A percentile compares a stretch with the other conserved stretches of the same genome.
Evolutionary conservation across 1,140 invertebrate genomes (phyloP).

Genomic region (Pissodes strobi): DNA sequence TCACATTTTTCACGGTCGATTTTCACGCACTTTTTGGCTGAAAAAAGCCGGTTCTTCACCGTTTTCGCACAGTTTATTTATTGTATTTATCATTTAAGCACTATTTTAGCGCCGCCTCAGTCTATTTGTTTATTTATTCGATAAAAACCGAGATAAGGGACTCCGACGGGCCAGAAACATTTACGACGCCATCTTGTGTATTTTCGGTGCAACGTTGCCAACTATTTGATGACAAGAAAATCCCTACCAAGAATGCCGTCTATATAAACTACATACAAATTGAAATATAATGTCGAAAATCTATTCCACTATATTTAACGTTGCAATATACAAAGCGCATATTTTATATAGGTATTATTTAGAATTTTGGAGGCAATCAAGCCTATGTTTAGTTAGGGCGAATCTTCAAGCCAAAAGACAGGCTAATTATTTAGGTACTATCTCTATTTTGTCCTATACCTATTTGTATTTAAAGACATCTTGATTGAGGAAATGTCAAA

Average conservation of each 20-base stretch:
- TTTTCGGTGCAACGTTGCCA: constrained; percentile 24
- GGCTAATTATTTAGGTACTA: too few relatives aligned
- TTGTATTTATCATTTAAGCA: constrained; percentile 26
- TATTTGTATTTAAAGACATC: too few relatives aligned
- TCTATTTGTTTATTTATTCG: constrained; percentile 35
- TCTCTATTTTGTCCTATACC: too few relatives aligned
- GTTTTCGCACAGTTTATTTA: constrained; percentile 9
- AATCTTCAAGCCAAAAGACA: too few relatives aligned
- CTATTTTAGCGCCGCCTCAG: constrained; percentile 10
- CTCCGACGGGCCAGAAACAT: constrained; percentile 15
- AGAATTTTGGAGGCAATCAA: too few relatives aligned
- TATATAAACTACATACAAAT: constrained; percentile 1
- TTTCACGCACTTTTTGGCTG: constrained; percentile 32
- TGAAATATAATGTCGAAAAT: too few relatives aligned
- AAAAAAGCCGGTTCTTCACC: constrained; percentile 1
- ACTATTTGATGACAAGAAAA: not conserved
- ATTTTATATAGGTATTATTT: too few relatives aligned
- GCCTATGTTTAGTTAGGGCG: too few relatives aligned
- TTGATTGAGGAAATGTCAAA: too few relatives aligned
- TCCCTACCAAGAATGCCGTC: constrained; percentile 10
- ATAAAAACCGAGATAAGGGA: constrained; percentile 31
- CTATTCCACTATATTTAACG: too few relatives aligned
- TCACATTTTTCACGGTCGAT: constrained; percentile 32
- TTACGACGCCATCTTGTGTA: constrained; percentile 33
- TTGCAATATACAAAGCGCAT: too few relatives aligned